Base-by-base conservation (phyloP, 2,113 vertebrate genomes). In the Drymodes brunneopygia region DNA sequence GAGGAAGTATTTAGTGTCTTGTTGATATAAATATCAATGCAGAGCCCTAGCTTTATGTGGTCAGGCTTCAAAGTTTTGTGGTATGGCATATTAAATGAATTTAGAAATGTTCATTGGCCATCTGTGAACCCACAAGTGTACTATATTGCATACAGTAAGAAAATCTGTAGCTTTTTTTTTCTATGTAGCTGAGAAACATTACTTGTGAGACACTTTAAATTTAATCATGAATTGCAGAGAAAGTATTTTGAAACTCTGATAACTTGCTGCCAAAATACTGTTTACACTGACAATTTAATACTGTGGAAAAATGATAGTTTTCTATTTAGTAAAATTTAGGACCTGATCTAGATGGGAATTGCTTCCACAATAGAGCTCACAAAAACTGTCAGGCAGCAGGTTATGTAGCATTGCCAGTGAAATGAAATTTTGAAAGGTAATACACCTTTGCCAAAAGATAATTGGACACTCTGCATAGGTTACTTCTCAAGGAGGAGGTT, bases 361-460 rank as follows among this genome's bases (percentile, higher is more conserved):
- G 5, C 47, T 82, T 94, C 71, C 24, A 61, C 0, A 3, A 21
- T 7, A 85, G 69, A 51, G 35, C n/a, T 92, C 61, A 61, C 13
- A 61, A 78, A 89, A 92, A 61, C 23, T 80, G 62, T 80, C 78
- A 82, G 66, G 73, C 23, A 89, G 42, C 33, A 24, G 48, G 28
- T 71, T 79, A 64, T 66, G 53, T 72, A 89, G 28, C 42, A 47
- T 23, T 87, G 48, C 25, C 15, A 58, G 15, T 36, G 45, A 92
- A 90, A 85, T 77, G 21, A 90, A 88, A 86, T 70, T 95, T 85
- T 93, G 84, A 62, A 88, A 86, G 29, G 17, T 77, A 80, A 78
- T 78, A 21, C 6, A 23, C 54, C 6, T 93, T 82, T 86, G 50
- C 78, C 70, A 84, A 64, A 29, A 67, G 58, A 77, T 77, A 95